These are phyloP conservation scores for Serrognathus titanus DNA, from an alignment of 2,888 invertebrate species.

Conservation along the genomic window DNA sequence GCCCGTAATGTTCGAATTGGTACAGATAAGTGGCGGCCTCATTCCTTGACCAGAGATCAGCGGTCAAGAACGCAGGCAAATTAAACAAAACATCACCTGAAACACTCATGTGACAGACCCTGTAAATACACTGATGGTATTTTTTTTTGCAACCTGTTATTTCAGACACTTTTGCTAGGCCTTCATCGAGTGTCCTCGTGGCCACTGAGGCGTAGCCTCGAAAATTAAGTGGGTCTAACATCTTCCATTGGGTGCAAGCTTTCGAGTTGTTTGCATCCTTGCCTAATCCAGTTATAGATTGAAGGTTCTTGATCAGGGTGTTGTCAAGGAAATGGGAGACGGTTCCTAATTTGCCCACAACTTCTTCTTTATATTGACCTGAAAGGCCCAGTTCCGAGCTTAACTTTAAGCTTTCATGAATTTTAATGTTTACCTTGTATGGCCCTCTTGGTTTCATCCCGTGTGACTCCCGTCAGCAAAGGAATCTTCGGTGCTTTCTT, in stretches of 20 bases:
- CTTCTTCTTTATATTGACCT: slow-evolving; percentile 43
- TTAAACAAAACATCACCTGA: slow-evolving; percentile 72
- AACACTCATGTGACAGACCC: background rate
- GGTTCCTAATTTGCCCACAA: slow-evolving; percentile 42
- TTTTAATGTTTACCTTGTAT: slow-evolving; percentile 50
- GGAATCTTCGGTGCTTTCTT: slow-evolving; percentile 59
- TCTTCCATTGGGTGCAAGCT: slow-evolving; percentile 16
- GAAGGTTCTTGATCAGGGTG: slow-evolving; percentile 45
- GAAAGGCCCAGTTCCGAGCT: slow-evolving; percentile 5
- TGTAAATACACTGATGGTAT: background rate
- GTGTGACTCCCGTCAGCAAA: slow-evolving; percentile 68
- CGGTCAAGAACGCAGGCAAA: slow-evolving; percentile 70
- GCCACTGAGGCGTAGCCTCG: slow-evolving; percentile 40
- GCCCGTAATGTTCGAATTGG: slow-evolving; percentile 70
- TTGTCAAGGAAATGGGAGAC: slow-evolving; percentile 48
- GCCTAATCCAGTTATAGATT: slow-evolving; percentile 40
- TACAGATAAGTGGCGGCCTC: slow-evolving; percentile 66
- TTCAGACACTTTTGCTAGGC: slow-evolving; percentile 57
- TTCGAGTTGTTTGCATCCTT: slow-evolving; percentile 15
- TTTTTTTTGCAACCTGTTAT: slow-evolving; percentile 51
- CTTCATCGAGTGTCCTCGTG: slow-evolving; percentile 44
- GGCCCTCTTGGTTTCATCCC: slow-evolving; percentile 67
- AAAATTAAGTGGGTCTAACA: slow-evolving; percentile 37
- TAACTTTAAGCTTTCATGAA: background rate
- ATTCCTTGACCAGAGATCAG: slow-evolving; percentile 64